Evolutionary conservation across 2,113 vertebrate genomes (phyloP).

Genomic region (Apistogramma diplotaenia): DNA sequence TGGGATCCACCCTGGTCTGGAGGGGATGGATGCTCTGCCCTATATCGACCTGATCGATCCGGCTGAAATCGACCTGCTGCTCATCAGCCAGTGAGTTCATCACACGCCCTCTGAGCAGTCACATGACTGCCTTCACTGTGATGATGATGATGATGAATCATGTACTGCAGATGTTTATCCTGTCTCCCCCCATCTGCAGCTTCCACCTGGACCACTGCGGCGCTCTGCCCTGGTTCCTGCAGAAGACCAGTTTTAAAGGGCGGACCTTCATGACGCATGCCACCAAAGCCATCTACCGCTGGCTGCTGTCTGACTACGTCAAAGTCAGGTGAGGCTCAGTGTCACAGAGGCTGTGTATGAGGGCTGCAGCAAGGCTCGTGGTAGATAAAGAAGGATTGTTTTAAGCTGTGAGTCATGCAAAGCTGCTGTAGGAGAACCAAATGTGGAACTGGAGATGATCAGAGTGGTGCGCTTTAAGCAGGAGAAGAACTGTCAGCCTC

Average conservation of each 20-base stretch:
- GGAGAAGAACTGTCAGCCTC: neutral
- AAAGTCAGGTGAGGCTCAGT: conserved; percentile 89
- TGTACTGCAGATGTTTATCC: neutral
- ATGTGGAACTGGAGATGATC: too few relatives aligned
- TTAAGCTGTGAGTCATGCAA: neutral
- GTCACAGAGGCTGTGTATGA: neutral
- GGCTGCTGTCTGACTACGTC: conserved; percentile 97
- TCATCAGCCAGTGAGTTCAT: conserved; percentile 95
- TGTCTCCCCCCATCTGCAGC: conserved; percentile 65
- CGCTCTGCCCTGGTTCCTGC: conserved; percentile 96
- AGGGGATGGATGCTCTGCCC: conserved; percentile 98
- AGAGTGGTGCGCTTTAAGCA: neutral
- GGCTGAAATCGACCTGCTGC: conserved; percentile 94
- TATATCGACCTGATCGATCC: conserved; percentile 98
- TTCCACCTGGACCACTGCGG: conserved; percentile 99
- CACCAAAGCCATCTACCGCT: conserved; percentile 98
- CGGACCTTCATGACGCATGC: conserved; percentile 99
- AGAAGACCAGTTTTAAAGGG: conserved; percentile 99
- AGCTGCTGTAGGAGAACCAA: neutral
- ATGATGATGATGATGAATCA: neutral
- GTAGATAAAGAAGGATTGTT: neutral
- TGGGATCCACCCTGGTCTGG: conserved; percentile 95
- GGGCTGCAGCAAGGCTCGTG: too few relatives aligned
- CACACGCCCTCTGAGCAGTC: neutral
- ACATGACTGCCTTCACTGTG: neutral